phyloP scores from a whole-genome alignment of 1,140 invertebrate genomes.

The Lepidurus packardi region DNA sequence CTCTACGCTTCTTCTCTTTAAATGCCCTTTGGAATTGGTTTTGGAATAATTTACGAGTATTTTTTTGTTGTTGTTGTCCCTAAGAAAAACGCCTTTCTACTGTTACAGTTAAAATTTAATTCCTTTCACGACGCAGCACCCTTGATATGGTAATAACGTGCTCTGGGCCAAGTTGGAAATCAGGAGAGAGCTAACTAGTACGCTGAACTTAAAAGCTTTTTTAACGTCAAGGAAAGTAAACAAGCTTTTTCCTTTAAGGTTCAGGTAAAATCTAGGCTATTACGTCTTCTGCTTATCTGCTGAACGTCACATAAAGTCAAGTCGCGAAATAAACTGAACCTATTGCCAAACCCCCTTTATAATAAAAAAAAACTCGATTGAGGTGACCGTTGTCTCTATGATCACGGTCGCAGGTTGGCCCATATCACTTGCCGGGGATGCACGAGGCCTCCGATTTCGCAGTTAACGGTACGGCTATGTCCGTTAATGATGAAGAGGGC shows the following conservation, averaged over 20 bases:
- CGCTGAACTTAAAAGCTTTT: neutral
- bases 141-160: slow-evolving; percentile 22
- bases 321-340: too few relatives aligned
- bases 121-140: slow-evolving; percentile 14
- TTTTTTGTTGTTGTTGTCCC: neutral
- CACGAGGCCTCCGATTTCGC: slow-evolving; percentile 63
- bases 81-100: neutral
- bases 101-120: neutral
- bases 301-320: too few relatives aligned
- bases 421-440: slow-evolving; percentile 62
- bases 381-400: too few relatives aligned
- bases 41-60: neutral
- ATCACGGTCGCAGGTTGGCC: slow-evolving; percentile 45
- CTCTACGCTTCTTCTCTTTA: neutral
- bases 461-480: slow-evolving; percentile 66
- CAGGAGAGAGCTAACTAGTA: neutral
- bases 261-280: slow-evolving; percentile 12
- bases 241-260: neutral
- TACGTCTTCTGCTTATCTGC: neutral
- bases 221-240: neutral
- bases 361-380: too few relatives aligned
- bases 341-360: too few relatives aligned
- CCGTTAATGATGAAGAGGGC: slow-evolving; percentile 69
- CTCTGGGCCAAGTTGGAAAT: neutral
- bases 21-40: neutral